Evolutionary conservation across 2,113 vertebrate species (phyloP).

Genomic region (Salvelinus fontinalis): DNA sequence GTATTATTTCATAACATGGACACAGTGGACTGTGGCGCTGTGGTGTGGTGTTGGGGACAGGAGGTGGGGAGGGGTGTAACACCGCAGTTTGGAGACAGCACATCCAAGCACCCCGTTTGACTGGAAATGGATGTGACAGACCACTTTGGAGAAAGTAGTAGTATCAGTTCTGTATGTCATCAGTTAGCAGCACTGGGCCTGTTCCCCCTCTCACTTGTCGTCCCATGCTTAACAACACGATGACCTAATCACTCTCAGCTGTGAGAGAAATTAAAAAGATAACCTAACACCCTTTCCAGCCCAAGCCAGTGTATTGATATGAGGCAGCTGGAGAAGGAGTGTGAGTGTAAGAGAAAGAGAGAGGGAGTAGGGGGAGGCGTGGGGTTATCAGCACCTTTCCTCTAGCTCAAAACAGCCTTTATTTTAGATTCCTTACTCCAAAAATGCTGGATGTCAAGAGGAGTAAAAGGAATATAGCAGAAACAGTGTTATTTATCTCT

Average conservation of each 20-base stretch:
- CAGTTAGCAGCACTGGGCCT: slow-evolving; percentile 11
- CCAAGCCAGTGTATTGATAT: slow-evolving; percentile 35
- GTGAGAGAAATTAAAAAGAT: slow-evolving; percentile 44
- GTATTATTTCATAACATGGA: slow-evolving; percentile 28
- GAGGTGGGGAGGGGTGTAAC: not conserved
- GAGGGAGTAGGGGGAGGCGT: not conserved
- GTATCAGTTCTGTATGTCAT: slow-evolving; percentile 41
- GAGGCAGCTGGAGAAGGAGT: slow-evolving; percentile 51
- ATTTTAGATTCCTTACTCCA: slow-evolving; percentile 42
- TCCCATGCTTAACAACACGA: slow-evolving; percentile 22
- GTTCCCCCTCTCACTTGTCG: slow-evolving; percentile 19
- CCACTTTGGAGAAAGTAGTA: slow-evolving; percentile 15
- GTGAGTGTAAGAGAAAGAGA: slow-evolving; percentile 18
- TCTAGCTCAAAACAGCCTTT: slow-evolving; percentile 35
- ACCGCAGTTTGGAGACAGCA: not conserved
- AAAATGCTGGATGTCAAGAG: not conserved
- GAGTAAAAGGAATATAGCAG: slow-evolving; percentile 13
- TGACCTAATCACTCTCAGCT: slow-evolving; percentile 56
- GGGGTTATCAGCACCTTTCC: slow-evolving; percentile 14
- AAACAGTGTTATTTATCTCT: slow-evolving; percentile 6
- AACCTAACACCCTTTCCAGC: slow-evolving; percentile 26
- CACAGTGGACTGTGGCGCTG: not conserved
- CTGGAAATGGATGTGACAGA: slow-evolving; percentile 16
- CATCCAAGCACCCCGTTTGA: slow-evolving; percentile 15
- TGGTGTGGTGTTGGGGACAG: not conserved